Evolutionary conservation across 2,113 vertebrate species (phyloP).

Genomic region (Amphilophus citrinellus): DNA sequence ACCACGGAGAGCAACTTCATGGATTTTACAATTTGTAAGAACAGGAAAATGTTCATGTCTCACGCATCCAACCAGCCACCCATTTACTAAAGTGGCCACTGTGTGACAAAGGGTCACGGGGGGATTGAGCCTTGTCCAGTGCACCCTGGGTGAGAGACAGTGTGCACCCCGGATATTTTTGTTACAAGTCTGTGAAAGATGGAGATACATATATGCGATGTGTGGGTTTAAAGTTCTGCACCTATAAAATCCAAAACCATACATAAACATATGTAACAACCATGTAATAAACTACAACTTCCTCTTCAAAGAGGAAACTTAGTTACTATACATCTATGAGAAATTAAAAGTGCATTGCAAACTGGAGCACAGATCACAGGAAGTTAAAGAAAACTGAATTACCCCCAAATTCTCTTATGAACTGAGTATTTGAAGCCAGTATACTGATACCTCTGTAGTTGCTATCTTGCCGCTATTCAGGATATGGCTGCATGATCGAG

Average conservation of each 20-base stretch:
- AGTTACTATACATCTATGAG: no score
- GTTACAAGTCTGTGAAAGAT: neutral
- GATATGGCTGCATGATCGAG: neutral
- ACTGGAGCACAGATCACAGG: no score
- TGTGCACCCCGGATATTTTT: neutral
- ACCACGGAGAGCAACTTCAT: conserved; percentile 21
- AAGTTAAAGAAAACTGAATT: neutral
- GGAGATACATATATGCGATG: neutral
- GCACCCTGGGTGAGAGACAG: neutral
- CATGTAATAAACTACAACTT: no score
- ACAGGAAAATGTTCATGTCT: conserved; percentile 17
- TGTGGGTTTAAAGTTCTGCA: neutral
- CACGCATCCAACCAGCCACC: conserved; percentile 15
- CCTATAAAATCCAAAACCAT: neutral
- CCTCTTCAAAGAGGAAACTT: no score
- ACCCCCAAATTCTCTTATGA: neutral
- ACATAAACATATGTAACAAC: neutral
- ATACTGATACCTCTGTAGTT: neutral
- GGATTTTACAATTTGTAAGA: conserved; percentile 46
- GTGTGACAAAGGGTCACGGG: neutral
- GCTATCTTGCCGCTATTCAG: neutral
- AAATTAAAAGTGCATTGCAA: no score
- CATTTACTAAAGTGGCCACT: conserved; percentile 26
- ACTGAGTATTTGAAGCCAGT: neutral
- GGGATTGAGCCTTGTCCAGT: neutral